Base-by-base conservation (phyloP, 2,113 vertebrate genomes). In the Hyperoodon ampullatus region DNA sequence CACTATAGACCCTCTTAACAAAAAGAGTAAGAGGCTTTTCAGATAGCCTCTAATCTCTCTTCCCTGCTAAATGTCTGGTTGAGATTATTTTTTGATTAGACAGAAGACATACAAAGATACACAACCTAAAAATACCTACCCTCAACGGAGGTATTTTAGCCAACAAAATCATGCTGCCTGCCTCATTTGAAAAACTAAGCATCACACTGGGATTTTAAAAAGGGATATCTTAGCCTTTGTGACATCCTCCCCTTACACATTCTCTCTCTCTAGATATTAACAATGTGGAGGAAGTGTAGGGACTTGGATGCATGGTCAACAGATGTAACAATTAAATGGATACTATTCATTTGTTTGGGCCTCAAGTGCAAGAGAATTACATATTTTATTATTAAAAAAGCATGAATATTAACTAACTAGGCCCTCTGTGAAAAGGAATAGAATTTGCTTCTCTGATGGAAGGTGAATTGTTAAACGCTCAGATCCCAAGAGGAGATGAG, bases 81-180 rank as follows among this genome's bases (percentile, higher is more conserved):
- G 97, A 98, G 98, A 98, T 98, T 98, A 97, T 98, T 98, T 98
- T 98, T 98, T 98, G 97, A 98, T 98, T 98, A 98, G 97, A 97
- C 78, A 97, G 98, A 96, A 98, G 97, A 95, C 88, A 98, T 78
- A 98, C 78, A 97, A 91, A 97, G 92, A 98, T 26, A 98, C 81
- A 98, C 91, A 97, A 95, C 96, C 96, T 98, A 98, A 98, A 98
- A 98, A 98, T 98, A 97, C 26, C 97, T 97, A 95, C 60, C 95
- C 97, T 98, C 98, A 72, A 92, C 93, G 97, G 98, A 98, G 95
- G 96, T 97, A 98, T 98, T 98, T 98, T 98, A 98, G 93, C 94
- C 98, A 98, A 97, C 96, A 98, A 98, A 98, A 98, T 98, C 98
- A 98, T 97, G 89, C 97, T n/a, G n/a, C 93, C 97, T 98, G 97